Conservation (phyloP, 1,140 invertebrate species). For the Drosophila pruinosa region DNA sequence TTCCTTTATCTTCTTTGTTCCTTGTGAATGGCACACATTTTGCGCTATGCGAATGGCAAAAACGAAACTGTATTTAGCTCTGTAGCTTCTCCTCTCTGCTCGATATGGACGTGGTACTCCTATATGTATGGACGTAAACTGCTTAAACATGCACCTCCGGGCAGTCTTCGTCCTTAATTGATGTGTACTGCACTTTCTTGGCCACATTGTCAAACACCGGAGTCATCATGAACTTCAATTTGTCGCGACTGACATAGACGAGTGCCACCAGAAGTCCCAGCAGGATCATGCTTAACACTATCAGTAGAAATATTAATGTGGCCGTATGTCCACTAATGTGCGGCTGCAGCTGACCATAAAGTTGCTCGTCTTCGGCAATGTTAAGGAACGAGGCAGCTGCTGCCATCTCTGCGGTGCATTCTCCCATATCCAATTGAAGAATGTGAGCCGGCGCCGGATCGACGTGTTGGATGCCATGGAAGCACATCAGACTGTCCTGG, state of each 20-base stretch:
- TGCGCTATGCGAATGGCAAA: slow-evolving; percentile 70
- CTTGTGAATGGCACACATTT: slow-evolving; percentile 70
- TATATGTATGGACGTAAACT: slow-evolving; percentile 17
- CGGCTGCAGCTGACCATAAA: slow-evolving; percentile 45
- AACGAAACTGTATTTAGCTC: slow-evolving; percentile 34
- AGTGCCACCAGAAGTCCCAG: slow-evolving; percentile 84
- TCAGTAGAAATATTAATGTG: slow-evolving; percentile 84
- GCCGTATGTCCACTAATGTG: slow-evolving; percentile 82
- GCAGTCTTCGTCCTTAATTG: slow-evolving; percentile 85
- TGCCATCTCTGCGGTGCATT: slow-evolving; percentile 74
- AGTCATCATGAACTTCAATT: slow-evolving; percentile 85
- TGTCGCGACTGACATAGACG: slow-evolving; percentile 86
- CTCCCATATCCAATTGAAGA: slow-evolving; percentile 78
- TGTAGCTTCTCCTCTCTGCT: background rate
- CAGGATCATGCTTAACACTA: slow-evolving; percentile 85
- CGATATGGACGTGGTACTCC: slow-evolving; percentile 32
- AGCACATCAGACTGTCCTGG: slow-evolving; percentile 84
- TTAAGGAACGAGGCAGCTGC: slow-evolving; percentile 72
- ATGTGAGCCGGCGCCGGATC: slow-evolving; percentile 71
- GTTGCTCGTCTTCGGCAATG: slow-evolving; percentile 54
- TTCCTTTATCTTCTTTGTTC: slow-evolving; percentile 16
- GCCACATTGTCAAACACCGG: slow-evolving; percentile 87
- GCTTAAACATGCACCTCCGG: slow-evolving; percentile 82
- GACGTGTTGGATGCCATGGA: slow-evolving; percentile 60
- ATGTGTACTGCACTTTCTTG: slow-evolving; percentile 89